Evolutionary conservation across 1,140 invertebrate species (phyloP).

Genomic region (Saccostrea glomerata): DNA sequence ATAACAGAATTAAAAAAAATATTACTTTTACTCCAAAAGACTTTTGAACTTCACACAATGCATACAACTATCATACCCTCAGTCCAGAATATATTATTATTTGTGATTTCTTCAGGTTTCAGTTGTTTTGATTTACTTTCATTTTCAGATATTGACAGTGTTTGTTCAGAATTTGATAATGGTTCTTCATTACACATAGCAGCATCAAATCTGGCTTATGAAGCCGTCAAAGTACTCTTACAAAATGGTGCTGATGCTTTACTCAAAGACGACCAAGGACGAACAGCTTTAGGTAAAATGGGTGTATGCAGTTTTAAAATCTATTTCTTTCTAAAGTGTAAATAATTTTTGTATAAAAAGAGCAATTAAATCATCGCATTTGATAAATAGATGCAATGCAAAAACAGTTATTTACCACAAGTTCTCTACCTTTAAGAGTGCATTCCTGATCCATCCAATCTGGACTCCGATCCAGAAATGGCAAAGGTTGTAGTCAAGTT

Average conservation of each 20-base stretch:
- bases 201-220: constrained; percentile 80
- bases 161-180: constrained; percentile 81
- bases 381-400: no score
- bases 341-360: not conserved
- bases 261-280: constrained; percentile 78
- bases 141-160: constrained; percentile 72
- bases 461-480: constrained; percentile 79
- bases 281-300: constrained; percentile 76
- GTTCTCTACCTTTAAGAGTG: constrained; percentile 76
- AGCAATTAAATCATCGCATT: not conserved
- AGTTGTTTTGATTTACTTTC: no score
- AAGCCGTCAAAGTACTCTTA: constrained; percentile 80
- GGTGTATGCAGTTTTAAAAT: not conserved
- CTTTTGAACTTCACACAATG: no score
- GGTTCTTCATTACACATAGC: constrained; percentile 82
- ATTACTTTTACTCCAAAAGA: no score
- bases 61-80: no score
- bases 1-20: no score
- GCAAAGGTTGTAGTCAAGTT: constrained; percentile 73
- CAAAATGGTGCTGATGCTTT: constrained; percentile 79
- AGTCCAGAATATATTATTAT: no score
- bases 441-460: constrained; percentile 79
- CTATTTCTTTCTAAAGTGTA: not conserved
- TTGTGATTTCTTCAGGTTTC: no score
- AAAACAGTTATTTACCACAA: no score